phyloP scores from a whole-genome alignment of 2,797 vertebrate genomes.

The Falco cherrug region DNA sequence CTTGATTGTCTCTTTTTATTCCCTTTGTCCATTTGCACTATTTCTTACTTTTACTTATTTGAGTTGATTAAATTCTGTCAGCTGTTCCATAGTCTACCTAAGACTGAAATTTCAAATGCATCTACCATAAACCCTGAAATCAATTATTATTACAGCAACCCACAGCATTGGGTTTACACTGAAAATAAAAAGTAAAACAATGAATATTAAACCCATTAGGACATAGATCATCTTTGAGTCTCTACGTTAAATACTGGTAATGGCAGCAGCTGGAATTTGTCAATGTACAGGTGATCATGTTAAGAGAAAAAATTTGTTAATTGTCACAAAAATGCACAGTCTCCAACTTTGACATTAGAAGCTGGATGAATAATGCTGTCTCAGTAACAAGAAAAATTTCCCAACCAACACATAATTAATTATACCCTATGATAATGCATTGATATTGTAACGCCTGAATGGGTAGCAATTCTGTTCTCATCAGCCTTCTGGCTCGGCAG shows the following conservation, averaged over 20 bases:
- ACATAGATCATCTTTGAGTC: background rate
- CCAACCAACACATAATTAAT: background rate
- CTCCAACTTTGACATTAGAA: background rate
- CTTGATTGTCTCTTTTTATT: background rate
- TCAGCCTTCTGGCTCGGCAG: background rate
- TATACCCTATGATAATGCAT: accelerated
- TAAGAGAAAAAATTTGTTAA: background rate
- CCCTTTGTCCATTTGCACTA: background rate
- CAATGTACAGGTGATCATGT: background rate
- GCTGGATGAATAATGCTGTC: background rate
- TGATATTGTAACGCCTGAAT: background rate
- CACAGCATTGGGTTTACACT: background rate
- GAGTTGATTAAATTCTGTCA: background rate
- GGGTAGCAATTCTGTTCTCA: background rate
- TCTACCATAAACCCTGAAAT: background rate
- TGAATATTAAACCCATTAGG: background rate
- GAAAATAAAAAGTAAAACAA: background rate
- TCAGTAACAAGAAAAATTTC: background rate
- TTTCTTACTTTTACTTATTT: background rate
- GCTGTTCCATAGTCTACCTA: background rate
- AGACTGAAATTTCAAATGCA: background rate
- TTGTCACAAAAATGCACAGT: background rate
- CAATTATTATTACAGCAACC: background rate
- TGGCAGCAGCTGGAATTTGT: background rate
- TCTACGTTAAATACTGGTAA: background rate